These are phyloP conservation scores for Neocrepidodera transversa DNA, from an alignment of 2,888 invertebrate species.

Conservation along the genomic window DNA sequence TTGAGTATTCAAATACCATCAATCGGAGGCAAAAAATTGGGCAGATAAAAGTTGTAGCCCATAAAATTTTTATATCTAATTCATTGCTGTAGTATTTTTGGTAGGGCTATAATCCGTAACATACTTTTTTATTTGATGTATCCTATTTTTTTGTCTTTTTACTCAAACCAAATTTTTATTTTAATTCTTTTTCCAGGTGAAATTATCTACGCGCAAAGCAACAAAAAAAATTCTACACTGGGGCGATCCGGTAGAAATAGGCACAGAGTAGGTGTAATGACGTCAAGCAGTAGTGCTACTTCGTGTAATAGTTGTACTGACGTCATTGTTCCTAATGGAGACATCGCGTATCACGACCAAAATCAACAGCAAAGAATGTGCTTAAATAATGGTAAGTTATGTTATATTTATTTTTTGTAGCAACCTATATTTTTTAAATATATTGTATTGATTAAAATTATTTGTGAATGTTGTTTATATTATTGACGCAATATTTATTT, in stretches of 20 bases:
- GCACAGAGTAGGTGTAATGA: slow-evolving; percentile 63
- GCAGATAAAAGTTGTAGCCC: too few species aligned
- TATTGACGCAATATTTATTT: too few species aligned
- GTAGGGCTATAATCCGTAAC: too few species aligned
- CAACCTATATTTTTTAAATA: not conserved
- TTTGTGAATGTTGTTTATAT: too few species aligned
- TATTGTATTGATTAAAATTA: too few species aligned
- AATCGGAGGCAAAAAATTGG: too few species aligned
- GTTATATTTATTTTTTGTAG: not conserved
- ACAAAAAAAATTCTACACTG: slow-evolving; percentile 53
- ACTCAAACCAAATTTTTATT: too few species aligned
- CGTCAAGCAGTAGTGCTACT: slow-evolving; percentile 66
- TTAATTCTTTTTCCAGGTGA: slow-evolving; percentile 51
- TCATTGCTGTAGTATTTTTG: too few species aligned
- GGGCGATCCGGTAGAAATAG: slow-evolving; percentile 52
- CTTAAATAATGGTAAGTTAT: slow-evolving; percentile 58
- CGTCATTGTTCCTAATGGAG: slow-evolving; percentile 49
- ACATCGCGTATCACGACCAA: slow-evolving; percentile 56
- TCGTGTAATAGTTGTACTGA: slow-evolving; percentile 60
- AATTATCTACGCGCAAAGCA: slow-evolving; percentile 54
- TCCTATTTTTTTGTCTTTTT: too few species aligned
- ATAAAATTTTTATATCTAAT: too few species aligned
- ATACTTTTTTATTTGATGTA: too few species aligned
- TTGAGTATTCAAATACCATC: too few species aligned
- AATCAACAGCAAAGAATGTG: slow-evolving; percentile 51